Percentiles rank a stretch among this genome's conserved stretches.
Conservation (phyloP, 1,140 invertebrate species). For the Sminthurinus signatus region DNA sequence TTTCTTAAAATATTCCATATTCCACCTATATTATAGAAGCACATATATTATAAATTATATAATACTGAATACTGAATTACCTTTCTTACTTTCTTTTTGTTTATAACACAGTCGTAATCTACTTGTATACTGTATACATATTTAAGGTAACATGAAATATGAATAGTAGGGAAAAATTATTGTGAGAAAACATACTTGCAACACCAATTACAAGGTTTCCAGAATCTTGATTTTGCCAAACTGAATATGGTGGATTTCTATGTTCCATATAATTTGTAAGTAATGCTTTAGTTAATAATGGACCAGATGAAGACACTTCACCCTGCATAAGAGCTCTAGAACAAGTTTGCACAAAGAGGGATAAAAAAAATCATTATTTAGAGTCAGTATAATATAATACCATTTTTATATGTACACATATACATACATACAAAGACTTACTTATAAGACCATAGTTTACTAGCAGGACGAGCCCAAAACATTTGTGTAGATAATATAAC, state of each 20-base stretch:
- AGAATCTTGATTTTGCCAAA: slow-evolving; percentile 53
- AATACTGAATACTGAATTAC: no score
- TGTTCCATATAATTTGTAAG: slow-evolving; percentile 72
- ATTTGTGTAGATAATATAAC: slow-evolving; percentile 82
- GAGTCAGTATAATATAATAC: no score
- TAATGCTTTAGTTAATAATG: slow-evolving; percentile 67
- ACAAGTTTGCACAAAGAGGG: neutral
- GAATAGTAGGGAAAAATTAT: no score
- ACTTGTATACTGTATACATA: no score
- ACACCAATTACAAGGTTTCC: slow-evolving; percentile 78
- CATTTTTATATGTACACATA: no score
- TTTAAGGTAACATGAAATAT: no score
- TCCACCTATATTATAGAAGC: slow-evolving; percentile 54
- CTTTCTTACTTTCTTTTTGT: neutral
- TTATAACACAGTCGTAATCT: no score
- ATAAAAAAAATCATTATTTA: no score
- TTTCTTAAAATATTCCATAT: slow-evolving; percentile 71
- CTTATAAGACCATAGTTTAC: slow-evolving; percentile 60
- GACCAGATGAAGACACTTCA: slow-evolving; percentile 60
- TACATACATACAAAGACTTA: no score
- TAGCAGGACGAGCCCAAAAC: slow-evolving; percentile 62
- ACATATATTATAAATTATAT: neutral
- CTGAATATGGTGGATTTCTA: slow-evolving; percentile 61
- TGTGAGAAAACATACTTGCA: slow-evolving; percentile 54
- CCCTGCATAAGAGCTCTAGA: slow-evolving; percentile 55